Base-by-base conservation (phyloP, 2,888 invertebrate genomes). In the Syrphus vitripennis region DNA sequence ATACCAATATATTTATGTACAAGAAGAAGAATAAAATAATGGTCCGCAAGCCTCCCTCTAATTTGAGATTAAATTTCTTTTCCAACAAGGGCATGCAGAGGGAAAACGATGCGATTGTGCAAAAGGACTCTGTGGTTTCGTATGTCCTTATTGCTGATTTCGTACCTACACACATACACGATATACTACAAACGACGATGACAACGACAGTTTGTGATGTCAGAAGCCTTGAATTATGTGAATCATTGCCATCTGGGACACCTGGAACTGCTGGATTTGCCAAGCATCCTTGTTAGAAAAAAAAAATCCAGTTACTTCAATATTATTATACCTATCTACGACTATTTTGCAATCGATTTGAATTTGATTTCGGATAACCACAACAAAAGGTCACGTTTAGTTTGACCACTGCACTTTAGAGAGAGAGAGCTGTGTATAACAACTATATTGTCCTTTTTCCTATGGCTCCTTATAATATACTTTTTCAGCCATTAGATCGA, bases 41-140 rank as follows among this genome's bases (percentile, higher is more conserved):
- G 65, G 65, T n/a, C 31, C 26, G 31, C 34, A 55, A 40, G 57
- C 65, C 71, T n/a, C 80, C 80, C 50, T 80, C 65, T 76, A 83
- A 83, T 80, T 83, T 80, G 65, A 67, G 71, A 65, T 83, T 83
- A 76, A 71, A 83, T 83, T 83, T 71, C 80, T 83, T 80, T 83
- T 80, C 5, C 5, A 29, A 45, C 24, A 31, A 14, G 45, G 53
- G 45, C 34, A 61, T 21, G n/a, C 0, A 37, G 16, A 16, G 12
- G 14, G 16, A 14, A 24, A 34, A 69, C 16, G 59, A 74, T 69
- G 16, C 1, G 67, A 53, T 61, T 75, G 31, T 37, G 42, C 19
- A 55, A 45, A 69, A 69, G 26, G 34, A 59, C 50, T 67, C 29
- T 77, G 70, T 48, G 77, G 81, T 82, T 82, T 82, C 76, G 24